phyloP scores from a whole-genome alignment of 2,797 vertebrate genomes.

The Crenuchus spilurus region DNA sequence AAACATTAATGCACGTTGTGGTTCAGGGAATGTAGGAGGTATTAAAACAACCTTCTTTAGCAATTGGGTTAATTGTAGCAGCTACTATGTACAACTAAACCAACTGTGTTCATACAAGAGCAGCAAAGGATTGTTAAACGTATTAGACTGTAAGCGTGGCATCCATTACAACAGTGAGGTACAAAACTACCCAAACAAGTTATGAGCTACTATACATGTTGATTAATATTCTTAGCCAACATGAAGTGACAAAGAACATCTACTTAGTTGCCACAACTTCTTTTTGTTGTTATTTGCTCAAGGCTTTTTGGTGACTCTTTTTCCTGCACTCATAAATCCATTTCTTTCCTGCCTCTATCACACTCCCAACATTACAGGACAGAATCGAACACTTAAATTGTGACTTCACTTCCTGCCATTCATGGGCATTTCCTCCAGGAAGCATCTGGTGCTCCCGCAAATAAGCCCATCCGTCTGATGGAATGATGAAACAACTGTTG shows the following conservation, averaged over 20 bases:
- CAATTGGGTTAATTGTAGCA: neutral
- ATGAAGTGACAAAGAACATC: slow-evolving; percentile 1
- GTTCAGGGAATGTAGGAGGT: neutral
- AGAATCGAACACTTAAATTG: slow-evolving; percentile 38
- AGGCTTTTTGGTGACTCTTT: slow-evolving; percentile 39
- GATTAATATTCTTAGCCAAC: slow-evolving; percentile 13
- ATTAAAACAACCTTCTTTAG: neutral
- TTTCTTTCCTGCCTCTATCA: slow-evolving; percentile 46
- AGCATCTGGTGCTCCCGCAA: slow-evolving; percentile 74
- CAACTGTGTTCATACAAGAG: neutral
- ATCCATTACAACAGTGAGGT: neutral
- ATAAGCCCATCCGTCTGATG: slow-evolving; percentile 41
- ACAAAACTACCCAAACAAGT: neutral
- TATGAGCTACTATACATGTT: neutral
- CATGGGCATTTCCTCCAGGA: slow-evolving; percentile 78
- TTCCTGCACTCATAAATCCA: slow-evolving; percentile 56
- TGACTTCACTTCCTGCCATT: slow-evolving; percentile 73
- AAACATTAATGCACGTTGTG: too few relatives aligned
- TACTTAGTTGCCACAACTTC: slow-evolving; percentile 20
- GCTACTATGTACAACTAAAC: neutral
- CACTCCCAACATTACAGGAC: slow-evolving; percentile 12
- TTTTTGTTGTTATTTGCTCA: slow-evolving; percentile 34
- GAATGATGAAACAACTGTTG: slow-evolving; percentile 33
- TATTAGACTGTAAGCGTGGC: neutral
- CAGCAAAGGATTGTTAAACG: neutral